Percentiles rank a stretch among this genome's conserved stretches.
phyloP scores from a whole-genome alignment of 2,888 invertebrate species.

The Ditula angustiorana region DNA sequence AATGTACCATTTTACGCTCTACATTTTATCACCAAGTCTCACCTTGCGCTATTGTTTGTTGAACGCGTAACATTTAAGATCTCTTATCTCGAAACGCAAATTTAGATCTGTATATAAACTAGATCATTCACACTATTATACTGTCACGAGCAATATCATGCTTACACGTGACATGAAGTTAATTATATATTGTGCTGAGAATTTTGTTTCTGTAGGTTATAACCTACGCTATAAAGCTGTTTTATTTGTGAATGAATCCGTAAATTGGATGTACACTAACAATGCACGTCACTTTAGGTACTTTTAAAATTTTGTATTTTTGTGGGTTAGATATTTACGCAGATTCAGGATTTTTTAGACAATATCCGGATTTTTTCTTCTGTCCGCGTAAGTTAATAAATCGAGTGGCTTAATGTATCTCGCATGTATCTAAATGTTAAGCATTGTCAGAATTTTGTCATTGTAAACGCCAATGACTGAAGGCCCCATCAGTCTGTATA shows the following conservation, averaged over 20 bases:
- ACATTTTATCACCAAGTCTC: background rate
- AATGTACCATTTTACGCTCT: background rate
- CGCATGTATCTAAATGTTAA: too few relatives aligned
- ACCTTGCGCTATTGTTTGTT: background rate
- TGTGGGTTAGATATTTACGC: too few relatives aligned
- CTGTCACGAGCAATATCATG: constrained; percentile 13
- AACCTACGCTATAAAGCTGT: background rate
- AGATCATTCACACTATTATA: constrained; percentile 21
- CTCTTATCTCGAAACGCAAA: background rate
- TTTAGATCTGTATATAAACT: constrained; percentile 17
- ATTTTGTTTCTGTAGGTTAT: background rate
- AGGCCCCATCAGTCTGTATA: too few relatives aligned
- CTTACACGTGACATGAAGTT: background rate
- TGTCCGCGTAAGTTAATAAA: too few relatives aligned
- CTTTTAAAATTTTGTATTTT: too few relatives aligned
- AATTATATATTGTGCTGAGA: background rate
- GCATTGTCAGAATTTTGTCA: too few relatives aligned
- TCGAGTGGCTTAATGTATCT: too few relatives aligned
- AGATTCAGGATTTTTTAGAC: too few relatives aligned
- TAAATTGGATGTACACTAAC: background rate
- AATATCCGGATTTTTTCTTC: too few relatives aligned
- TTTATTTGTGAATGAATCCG: background rate
- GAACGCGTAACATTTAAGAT: constrained; percentile 1
- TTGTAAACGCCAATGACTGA: too few relatives aligned
- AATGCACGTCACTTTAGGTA: background rate